Conservation (phyloP, 2,888 invertebrate genomes). For the Baccha elongata region DNA sequence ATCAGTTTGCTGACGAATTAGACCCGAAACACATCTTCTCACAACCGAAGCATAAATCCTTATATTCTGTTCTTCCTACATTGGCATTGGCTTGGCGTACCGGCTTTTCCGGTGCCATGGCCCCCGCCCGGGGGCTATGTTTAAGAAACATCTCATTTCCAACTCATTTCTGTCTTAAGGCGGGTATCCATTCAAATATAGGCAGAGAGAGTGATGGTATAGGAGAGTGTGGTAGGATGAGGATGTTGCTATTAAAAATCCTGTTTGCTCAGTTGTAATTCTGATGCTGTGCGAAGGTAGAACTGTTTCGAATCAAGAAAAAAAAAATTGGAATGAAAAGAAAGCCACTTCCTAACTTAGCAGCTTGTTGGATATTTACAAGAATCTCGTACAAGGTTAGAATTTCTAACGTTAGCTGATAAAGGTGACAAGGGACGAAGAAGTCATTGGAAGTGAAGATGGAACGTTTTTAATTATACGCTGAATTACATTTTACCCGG, state of each 20-base stretch:
- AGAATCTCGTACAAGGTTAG: constrained; percentile 56
- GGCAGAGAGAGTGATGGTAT: constrained; percentile 8
- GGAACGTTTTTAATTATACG: constrained; percentile 72
- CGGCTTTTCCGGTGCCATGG: constrained; percentile 54
- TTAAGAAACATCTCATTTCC: constrained; percentile 68
- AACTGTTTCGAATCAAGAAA: constrained; percentile 28
- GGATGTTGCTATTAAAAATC: constrained; percentile 71
- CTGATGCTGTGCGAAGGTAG: constrained; percentile 43
- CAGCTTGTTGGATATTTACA: constrained; percentile 61
- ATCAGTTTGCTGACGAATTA: constrained; percentile 68
- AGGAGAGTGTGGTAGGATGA: neutral
- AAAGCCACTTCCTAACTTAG: constrained; percentile 54
- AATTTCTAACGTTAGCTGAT: constrained; percentile 24
- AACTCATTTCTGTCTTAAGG: constrained; percentile 64
- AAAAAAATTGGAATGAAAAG: constrained; percentile 24
- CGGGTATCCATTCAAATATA: constrained; percentile 31
- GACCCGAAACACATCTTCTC: constrained; percentile 52
- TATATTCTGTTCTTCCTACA: constrained; percentile 28
- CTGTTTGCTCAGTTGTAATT: constrained; percentile 68
- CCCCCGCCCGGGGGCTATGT: constrained; percentile 1
- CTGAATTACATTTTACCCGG: constrained; percentile 62
- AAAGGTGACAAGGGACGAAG: constrained; percentile 35
- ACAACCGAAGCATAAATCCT: constrained; percentile 35
- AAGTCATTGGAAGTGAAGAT: constrained; percentile 59
- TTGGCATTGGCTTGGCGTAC: constrained; percentile 40